phyloP scores from a whole-genome alignment of 2,113 vertebrate species.

The Cavia porcellus region DNA sequence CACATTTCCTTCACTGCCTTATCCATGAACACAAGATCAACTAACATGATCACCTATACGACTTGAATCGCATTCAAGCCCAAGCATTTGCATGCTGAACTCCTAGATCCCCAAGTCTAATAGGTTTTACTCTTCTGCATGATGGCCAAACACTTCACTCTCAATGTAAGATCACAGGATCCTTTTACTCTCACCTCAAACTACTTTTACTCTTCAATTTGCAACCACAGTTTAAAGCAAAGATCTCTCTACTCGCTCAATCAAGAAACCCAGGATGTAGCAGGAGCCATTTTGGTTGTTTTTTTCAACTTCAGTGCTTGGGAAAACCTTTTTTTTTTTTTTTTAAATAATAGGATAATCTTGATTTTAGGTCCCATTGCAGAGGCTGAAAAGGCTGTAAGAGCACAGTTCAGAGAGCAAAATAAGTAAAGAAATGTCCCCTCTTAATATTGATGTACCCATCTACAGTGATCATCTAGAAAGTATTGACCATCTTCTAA shows the following conservation, averaged over 20 bases:
- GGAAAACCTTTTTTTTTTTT: too few relatives aligned
- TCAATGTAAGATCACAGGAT: not conserved
- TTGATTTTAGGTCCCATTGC: too few relatives aligned
- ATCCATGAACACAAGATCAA: not conserved
- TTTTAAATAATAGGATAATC: too few relatives aligned
- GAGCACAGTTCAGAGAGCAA: too few relatives aligned
- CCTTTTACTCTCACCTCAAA: not conserved
- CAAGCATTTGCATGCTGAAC: not conserved
- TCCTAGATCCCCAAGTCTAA: not conserved
- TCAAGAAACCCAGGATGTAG: not conserved
- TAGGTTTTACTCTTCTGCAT: not conserved
- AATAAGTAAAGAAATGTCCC: too few relatives aligned
- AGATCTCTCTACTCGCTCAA: slow-evolving; percentile 16
- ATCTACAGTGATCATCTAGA: too few relatives aligned
- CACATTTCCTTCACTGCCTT: not conserved
- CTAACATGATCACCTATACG: not conserved
- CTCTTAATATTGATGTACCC: too few relatives aligned
- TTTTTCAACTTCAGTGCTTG: too few relatives aligned
- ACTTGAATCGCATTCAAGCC: not conserved
- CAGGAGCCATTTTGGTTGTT: too few relatives aligned
- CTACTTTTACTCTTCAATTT: slow-evolving; percentile 25
- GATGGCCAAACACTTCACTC: not conserved
- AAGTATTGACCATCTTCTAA: too few relatives aligned
- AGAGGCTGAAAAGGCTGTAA: too few relatives aligned
- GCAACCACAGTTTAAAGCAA: not conserved